Evolutionary conservation across 2,113 vertebrate genomes (phyloP).

Genomic region (Sapayoa aenigma): DNA sequence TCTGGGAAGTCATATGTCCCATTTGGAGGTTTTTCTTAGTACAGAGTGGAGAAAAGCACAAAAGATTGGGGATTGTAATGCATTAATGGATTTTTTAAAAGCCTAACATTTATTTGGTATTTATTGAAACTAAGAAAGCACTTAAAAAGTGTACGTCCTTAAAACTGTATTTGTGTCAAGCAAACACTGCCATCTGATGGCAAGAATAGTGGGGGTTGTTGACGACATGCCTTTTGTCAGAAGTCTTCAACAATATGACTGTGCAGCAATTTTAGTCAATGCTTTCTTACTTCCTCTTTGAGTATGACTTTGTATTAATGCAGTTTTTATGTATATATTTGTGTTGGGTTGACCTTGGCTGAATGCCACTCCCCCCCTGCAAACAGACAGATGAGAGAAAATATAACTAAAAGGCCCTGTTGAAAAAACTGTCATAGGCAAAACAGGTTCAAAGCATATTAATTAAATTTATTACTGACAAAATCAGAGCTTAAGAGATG

Average conservation of each 20-base stretch:
- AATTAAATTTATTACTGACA: no score
- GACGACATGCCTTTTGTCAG: neutral
- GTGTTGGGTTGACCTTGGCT: no score
- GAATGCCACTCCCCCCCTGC: no score
- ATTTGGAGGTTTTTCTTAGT: neutral
- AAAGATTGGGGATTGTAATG: neutral
- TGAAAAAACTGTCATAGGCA: no score
- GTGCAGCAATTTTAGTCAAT: neutral
- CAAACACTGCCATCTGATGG: constrained; percentile 41
- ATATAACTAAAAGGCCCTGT: no score
- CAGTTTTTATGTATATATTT: neutral
- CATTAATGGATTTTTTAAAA: neutral
- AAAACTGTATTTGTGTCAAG: neutral
- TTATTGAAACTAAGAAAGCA: neutral
- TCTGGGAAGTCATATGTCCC: neutral
- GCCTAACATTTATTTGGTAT: neutral
- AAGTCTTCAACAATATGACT: neutral
- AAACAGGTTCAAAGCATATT: no score
- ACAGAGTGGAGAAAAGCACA: neutral
- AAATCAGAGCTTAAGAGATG: no score
- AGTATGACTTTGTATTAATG: neutral
- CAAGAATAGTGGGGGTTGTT: neutral
- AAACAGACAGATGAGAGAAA: no score
- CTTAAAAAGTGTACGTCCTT: neutral
- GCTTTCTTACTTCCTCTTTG: neutral